Conservation (phyloP, 2,888 invertebrate genomes). For the Cordilura impudica region DNA sequence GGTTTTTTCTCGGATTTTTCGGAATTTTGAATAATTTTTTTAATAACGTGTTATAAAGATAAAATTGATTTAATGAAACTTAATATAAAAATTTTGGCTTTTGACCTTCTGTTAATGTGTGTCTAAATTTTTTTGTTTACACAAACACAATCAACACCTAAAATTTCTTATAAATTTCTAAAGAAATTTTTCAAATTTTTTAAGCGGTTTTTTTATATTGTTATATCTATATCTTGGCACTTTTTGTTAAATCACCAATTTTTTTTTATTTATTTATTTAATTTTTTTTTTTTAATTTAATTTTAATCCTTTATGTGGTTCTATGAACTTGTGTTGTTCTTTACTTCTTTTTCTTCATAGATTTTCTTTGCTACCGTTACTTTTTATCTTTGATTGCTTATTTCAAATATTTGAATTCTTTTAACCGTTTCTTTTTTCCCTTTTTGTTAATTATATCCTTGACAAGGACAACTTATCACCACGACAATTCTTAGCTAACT, state of each 20-base stretch:
- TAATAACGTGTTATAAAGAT: constrained; percentile 59
- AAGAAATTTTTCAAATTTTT: background rate
- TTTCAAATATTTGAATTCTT: background rate
- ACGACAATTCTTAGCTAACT: constrained; percentile 78
- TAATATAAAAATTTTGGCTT: constrained; percentile 30
- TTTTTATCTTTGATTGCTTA: background rate
- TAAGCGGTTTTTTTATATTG: background rate
- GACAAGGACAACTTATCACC: constrained; percentile 62
- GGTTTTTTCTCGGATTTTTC: constrained; percentile 77
- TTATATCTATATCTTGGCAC: background rate
- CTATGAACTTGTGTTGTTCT: background rate
- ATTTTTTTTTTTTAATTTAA: background rate
- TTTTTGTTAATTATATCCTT: background rate
- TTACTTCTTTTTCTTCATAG: background rate
- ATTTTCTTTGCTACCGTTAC: background rate
- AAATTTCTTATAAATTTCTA: background rate
- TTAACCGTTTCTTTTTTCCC: background rate
- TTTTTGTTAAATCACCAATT: background rate
- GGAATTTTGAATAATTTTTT: constrained; percentile 76
- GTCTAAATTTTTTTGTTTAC: background rate
- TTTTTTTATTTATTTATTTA: background rate
- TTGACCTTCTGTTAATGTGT: background rate
- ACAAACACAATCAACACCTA: background rate
- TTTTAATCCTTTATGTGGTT: background rate
- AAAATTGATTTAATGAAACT: constrained; percentile 16